Evolutionary conservation across 2,797 vertebrate genomes (phyloP), one percentile per base, ranked within the genome.

Genomic region (Muscicapa comitata): DNA sequence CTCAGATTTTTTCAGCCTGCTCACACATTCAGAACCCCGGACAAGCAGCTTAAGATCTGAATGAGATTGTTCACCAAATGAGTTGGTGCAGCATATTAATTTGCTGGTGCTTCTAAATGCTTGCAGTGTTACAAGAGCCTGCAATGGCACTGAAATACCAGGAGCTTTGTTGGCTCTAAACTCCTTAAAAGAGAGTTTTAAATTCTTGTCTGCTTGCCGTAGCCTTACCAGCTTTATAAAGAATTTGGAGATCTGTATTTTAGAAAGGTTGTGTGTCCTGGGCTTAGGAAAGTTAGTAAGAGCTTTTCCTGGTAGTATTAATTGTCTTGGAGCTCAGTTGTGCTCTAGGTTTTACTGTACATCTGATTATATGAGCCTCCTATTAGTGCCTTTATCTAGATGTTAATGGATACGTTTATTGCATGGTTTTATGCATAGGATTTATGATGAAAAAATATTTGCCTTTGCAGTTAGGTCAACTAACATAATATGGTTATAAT

Each of bases 121-220:
- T 82, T 88, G 53, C 91, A 97, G 92, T 97, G 95, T 97, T 96
- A 77, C 61, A 85, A 87, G 92, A 93, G 92, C 73, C 81, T 80
- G 91, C 82, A 90, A n/a, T 93, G 81, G 57, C 89, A 74, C 92
- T 75, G 66, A 97, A 94, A 96, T 93, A 91, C 91, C 94, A 72
- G 70, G 78, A 95, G 79, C 95, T 95, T 94, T 94, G 94, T 94
- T 94, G 89, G 95, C 18, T 90, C 79, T 95, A 94, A 96, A 96
- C 94, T 94, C 82, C 95, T 97, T 97, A 92, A 40, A 93, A 62
- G 86, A 89, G 91, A 86, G 91, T 96, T 96, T 96, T 43, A 88
- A 91, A 95, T 96, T 95, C 95, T 93, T 96, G 86, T 91, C 89
- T 88, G 65, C 87, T 88, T 90, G 91, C 58, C 0, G 76, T 78